These are phyloP conservation scores for Philaethria dido DNA, from an alignment of 2,888 invertebrate genomes.

Conservation along the genomic window DNA sequence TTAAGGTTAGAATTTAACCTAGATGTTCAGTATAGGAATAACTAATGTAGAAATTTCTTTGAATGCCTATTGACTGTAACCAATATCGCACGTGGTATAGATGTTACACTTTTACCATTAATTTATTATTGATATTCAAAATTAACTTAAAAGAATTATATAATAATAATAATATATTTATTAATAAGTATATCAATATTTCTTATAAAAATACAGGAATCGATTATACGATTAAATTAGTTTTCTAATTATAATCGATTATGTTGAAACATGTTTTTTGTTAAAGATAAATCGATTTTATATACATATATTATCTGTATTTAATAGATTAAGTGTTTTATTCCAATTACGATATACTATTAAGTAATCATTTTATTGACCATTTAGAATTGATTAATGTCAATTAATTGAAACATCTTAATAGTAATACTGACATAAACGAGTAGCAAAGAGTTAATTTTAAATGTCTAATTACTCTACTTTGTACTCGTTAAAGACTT, in stretches of 20 bases:
- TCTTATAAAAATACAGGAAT: no score
- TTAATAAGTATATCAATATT: no score
- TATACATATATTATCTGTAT: not conserved
- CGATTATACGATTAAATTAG: no score
- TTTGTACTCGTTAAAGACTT: no score
- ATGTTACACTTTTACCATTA: not conserved
- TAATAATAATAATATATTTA: not conserved
- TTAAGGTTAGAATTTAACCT: conserved; percentile 35
- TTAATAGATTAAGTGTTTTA: not conserved
- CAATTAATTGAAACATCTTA: not conserved
- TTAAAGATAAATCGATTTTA: not conserved
- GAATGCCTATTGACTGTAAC: conserved; percentile 10
- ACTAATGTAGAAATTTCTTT: conserved; percentile 11
- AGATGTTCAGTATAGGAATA: conserved; percentile 39
- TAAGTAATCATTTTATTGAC: not conserved
- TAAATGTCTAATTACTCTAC: no score
- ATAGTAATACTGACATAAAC: no score
- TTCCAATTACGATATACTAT: no score
- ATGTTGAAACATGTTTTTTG: not conserved
- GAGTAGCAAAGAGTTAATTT: no score
- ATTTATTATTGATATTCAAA: not conserved
- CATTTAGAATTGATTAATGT: not conserved
- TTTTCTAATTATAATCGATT: not conserved
- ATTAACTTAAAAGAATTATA: not conserved
- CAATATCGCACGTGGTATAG: conserved; percentile 24